Percentiles rank a stretch among this genome's conserved stretches.
Conservation (phyloP, 2,888 invertebrate species). For the Syritta pipiens region DNA sequence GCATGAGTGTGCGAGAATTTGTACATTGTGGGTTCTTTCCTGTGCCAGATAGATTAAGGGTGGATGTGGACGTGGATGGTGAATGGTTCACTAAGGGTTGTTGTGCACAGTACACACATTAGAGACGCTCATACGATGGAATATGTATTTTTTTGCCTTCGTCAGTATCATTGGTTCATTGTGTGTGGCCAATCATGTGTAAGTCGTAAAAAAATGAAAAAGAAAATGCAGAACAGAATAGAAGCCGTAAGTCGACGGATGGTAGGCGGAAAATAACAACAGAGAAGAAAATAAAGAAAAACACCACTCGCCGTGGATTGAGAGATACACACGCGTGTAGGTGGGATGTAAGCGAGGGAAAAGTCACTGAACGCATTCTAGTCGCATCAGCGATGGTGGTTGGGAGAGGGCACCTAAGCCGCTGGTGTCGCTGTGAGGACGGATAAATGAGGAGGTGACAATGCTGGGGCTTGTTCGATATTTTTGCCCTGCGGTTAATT, state of each 20-base stretch:
- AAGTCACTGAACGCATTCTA: conserved; percentile 4
- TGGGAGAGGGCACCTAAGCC: too few relatives aligned
- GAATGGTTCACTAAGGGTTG: conserved; percentile 43
- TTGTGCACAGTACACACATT: too few relatives aligned
- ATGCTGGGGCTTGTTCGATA: too few relatives aligned
- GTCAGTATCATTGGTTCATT: conserved; percentile 64
- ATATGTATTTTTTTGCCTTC: conserved; percentile 14
- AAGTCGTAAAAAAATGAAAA: conserved; percentile 50
- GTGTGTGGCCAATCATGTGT: conserved; percentile 69
- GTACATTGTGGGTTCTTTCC: neutral
- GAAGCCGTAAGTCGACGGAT: neutral
- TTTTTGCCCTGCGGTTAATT: too few relatives aligned
- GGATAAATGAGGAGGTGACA: too few relatives aligned
- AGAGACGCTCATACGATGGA: too few relatives aligned
- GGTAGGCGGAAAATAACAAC: neutral
- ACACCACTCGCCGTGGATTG: neutral
- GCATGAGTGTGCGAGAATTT: conserved; percentile 20
- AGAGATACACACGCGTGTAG: neutral
- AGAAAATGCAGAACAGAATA: neutral
- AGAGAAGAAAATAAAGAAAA: neutral
- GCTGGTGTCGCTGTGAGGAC: too few relatives aligned
- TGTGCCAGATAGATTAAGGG: conserved; percentile 38
- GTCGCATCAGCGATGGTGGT: neutral
- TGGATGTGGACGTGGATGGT: conserved; percentile 14
- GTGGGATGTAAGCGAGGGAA: neutral